Evolutionary conservation across 2,797 vertebrate species (phyloP).

Genomic region (Apogon hyalosoma): DNA sequence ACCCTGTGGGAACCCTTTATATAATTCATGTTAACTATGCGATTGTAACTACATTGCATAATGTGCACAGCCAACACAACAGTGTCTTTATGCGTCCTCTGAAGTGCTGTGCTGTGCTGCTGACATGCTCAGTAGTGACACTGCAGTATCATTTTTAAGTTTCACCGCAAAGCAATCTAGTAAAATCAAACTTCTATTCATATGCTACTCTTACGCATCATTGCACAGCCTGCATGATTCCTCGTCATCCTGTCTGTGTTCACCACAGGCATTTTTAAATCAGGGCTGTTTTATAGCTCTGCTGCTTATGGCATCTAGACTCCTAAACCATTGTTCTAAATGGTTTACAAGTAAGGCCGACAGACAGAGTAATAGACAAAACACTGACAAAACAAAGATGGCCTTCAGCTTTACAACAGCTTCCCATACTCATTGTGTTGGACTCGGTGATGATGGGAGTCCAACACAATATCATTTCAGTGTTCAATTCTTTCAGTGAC

Average conservation of each 20-base stretch:
- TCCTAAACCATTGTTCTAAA: constrained; percentile 46
- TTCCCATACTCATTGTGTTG: not conserved
- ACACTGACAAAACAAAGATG: constrained; percentile 24
- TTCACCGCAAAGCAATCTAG: constrained; percentile 31
- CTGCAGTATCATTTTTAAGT: constrained; percentile 9
- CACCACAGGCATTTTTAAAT: constrained; percentile 34
- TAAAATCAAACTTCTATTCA: constrained; percentile 24
- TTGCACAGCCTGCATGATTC: constrained; percentile 8
- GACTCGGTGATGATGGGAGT: not conserved
- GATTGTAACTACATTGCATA: constrained; percentile 5
- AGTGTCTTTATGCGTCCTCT: not conserved
- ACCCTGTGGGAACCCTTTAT: no score
- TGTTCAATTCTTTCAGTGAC: not conserved
- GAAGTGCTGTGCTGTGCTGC: not conserved
- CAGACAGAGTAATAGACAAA: constrained; percentile 30
- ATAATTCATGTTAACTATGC: no score
- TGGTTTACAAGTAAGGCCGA: constrained; percentile 24
- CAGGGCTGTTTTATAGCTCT: constrained; percentile 25
- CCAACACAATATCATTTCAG: not conserved
- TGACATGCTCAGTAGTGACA: not conserved
- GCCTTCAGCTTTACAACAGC: constrained; percentile 47
- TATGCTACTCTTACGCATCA: constrained; percentile 4
- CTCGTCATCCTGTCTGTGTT: not conserved
- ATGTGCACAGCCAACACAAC: not conserved
- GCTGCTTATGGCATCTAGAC: constrained; percentile 11